Evolutionary conservation across 2,888 invertebrate species (phyloP), one percentile per base, ranked within the genome.

Genomic region (Hydropsyche betteni): DNA sequence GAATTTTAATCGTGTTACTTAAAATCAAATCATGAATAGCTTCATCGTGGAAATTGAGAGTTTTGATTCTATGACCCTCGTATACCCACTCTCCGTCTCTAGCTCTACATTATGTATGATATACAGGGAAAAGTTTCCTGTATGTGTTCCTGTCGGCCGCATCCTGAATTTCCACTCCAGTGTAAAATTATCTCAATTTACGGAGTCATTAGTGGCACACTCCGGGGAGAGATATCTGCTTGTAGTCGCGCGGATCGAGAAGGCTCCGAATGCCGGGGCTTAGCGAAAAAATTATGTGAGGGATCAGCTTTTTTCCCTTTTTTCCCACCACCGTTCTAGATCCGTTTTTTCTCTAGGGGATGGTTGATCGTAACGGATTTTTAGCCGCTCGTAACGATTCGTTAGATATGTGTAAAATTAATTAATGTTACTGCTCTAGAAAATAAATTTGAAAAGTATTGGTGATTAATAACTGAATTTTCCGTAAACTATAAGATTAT

Each of bases 171-270:
- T 76, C 78, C 78, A 83, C 82, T 85, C 82, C 83, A 82, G 81
- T 84, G 83, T 83, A 84, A 85, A 87, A 88, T 88, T 87, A 87
- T 88, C 87, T 87, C 87, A 87, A 87, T 88, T 88, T 87, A 86
- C 86, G 81, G 85, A 87, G 87, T 87, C 87, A 87, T 88, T 88
- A 88, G 86, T 82, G 77, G 78, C 74, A 74, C 74, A 75, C 78
- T 78, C 78, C 51, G 71, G 84, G 86, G 87, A 84, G 86, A 87
- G 87, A 87, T 88, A 87, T 85, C 86, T 78, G 74, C 75, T 69
- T 38, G 44, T 73, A 61, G 38, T 14, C 34, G 5, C 53, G 53
- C 8, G 36, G 24, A 24, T 34, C 61, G 10, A 10, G 10, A 7
- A 12, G 64, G 36, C 33, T 33, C 34, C 64, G 36, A 61, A 16